Conservation (phyloP, 2,797 vertebrate genomes). For the Centropyge bicolor region DNA sequence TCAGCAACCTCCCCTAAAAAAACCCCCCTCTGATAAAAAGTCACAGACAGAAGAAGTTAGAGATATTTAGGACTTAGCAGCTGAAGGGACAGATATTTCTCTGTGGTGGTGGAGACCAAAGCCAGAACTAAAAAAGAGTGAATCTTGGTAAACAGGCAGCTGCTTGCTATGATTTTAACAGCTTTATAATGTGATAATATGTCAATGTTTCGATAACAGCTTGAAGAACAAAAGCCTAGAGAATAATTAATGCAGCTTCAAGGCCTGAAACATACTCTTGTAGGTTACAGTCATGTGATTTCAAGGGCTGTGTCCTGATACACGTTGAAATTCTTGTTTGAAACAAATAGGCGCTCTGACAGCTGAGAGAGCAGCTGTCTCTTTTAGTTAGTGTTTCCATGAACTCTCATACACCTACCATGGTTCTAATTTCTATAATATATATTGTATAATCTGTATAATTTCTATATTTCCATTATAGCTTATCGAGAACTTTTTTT, state of each 20-base stretch:
- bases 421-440: neutral
- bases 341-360: neutral
- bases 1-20: no score
- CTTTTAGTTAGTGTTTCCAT: neutral
- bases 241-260: neutral
- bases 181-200: no score
- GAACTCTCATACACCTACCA: neutral
- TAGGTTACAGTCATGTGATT: neutral
- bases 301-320: neutral
- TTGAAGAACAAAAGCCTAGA: neutral
- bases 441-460: neutral
- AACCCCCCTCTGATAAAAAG: no score
- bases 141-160: no score
- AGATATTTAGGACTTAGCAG: neutral
- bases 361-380: neutral
- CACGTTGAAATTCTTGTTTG: no score
- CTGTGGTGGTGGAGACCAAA: no score
- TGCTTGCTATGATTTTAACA: no score
- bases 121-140: no score
- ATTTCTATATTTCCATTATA: neutral
- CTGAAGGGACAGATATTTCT: neutral
- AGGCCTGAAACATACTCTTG: neutral
- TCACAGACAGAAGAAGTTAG: neutral
- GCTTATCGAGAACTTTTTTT: neutral
- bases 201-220: neutral